These are phyloP conservation scores for Malaclemys terrapin DNA, from an alignment of 2,113 vertebrate genomes.

Conservation along the genomic window DNA sequence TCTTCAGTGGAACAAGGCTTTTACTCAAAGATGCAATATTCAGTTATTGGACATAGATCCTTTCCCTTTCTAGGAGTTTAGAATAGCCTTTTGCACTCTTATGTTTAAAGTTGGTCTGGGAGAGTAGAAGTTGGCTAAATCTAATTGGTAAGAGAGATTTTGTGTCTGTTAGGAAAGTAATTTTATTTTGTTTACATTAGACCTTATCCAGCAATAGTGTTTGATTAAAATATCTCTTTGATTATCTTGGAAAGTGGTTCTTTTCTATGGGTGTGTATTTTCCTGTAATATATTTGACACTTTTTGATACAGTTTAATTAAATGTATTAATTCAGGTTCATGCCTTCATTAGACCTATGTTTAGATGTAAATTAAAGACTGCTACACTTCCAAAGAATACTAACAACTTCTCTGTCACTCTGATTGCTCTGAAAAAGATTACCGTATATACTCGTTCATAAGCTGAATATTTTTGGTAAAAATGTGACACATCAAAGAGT, in stretches of 20 bases:
- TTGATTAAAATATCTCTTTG: slow-evolving; percentile 32
- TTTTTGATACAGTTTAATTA: slow-evolving; percentile 56
- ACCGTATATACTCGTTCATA: no score
- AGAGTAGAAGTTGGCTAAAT: slow-evolving; percentile 35
- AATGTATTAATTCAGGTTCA: slow-evolving; percentile 3
- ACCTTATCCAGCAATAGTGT: not conserved
- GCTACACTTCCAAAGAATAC: not conserved
- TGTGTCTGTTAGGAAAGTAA: slow-evolving; percentile 14
- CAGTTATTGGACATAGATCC: not conserved
- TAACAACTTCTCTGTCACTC: slow-evolving; percentile 41
- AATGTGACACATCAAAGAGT: no score
- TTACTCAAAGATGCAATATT: not conserved
- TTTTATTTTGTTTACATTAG: slow-evolving; percentile 27
- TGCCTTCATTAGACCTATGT: not conserved
- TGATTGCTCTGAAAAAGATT: slow-evolving; percentile 14
- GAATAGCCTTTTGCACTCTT: not conserved
- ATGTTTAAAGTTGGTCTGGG: slow-evolving; percentile 23
- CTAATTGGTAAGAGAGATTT: not conserved
- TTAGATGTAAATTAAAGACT: not conserved
- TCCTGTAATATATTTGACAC: slow-evolving; percentile 29
- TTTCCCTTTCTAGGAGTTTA: slow-evolving; percentile 15
- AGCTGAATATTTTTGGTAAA: no score
- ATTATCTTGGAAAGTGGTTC: slow-evolving; percentile 40
- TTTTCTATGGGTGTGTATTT: slow-evolving; percentile 14
- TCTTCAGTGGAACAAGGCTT: not conserved